Base-by-base conservation (phyloP, 2,797 vertebrate genomes). In the Acipenser transmontanus region DNA sequence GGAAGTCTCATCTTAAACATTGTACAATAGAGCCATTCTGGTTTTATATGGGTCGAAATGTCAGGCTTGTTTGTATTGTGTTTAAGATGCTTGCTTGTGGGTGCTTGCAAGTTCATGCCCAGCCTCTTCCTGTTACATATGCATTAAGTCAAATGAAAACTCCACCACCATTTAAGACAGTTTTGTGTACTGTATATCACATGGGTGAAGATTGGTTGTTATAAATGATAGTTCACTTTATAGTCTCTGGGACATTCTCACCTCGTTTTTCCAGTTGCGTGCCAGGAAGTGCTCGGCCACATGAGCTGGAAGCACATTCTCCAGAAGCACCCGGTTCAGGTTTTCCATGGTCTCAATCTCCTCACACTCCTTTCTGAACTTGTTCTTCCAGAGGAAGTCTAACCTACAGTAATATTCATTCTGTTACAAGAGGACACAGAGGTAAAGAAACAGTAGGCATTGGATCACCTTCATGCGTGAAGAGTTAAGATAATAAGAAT, bases 331-430 rank as follows among this genome's bases (percentile, higher is more conserved):
- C 0, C 95, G 90, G 80, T 99, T 99, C 67, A 99, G 87, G 82
- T 95, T 99, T 87, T 99, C 97, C 97, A 99, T 99, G 71, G 96
- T 99, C 73, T 99, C 97, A 69, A 98, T 99, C 89, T 99, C 96
- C 86, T 99, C 97, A 20, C 95, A 95, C 82, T 99, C 97, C 90
- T 94, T 94, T 89, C 97, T 97, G 91, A 99, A 99, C 85, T 98
- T 98, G 92, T 97, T 95, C 90, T 95, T 94, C 95, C 96, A 99
- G 69, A 99, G 84, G 91, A 98, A 99, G 91, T 99, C 97, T 91
- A 99, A 94, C 93, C 96, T 94, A 83, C 90, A 91, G 87, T 91
- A 91, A 88, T 91, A 91, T 86, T 91, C 89, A 87, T 91, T 90
- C 89, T 90, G 87, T 90, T 89, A 91, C 83, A 90, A 88, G 83